Conservation (phyloP, 2,113 vertebrate genomes). For the Stegastes partitus region DNA sequence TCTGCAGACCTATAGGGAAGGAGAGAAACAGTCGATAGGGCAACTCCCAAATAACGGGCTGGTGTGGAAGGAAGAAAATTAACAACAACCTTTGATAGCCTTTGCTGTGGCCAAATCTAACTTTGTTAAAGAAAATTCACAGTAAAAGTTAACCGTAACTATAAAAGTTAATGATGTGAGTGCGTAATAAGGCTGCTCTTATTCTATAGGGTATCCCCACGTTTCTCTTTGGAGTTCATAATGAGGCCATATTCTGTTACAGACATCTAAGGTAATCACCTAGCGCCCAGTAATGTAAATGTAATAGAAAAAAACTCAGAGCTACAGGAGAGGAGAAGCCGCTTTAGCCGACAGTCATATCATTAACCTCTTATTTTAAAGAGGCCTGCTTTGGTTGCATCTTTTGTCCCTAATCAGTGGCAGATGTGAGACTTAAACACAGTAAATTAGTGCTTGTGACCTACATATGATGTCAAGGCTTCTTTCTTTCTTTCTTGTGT, state of each 20-base stretch:
- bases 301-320: slow-evolving; percentile 42
- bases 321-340: slow-evolving; percentile 12
- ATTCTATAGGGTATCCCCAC: slow-evolving; percentile 65
- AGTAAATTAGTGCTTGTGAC: slow-evolving; percentile 70
- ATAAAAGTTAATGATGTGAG: slow-evolving; percentile 77
- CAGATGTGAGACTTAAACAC: slow-evolving; percentile 37
- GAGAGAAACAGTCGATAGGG: slow-evolving; percentile 59
- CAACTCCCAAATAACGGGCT: slow-evolving; percentile 48
- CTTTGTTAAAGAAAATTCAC: slow-evolving; percentile 63
- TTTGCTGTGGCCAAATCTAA: slow-evolving; percentile 57
- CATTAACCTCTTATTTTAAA: slow-evolving; percentile 22
- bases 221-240: slow-evolving; percentile 67
- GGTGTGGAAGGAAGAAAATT: slow-evolving; percentile 63
- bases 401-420: slow-evolving; percentile 39
- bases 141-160: slow-evolving; percentile 62
- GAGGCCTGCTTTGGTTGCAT: slow-evolving; percentile 28
- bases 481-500: slow-evolving; percentile 25
- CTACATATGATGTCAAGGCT: slow-evolving; percentile 73
- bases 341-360: slow-evolving; percentile 22
- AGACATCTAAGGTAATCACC: slow-evolving; percentile 56
- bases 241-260: slow-evolving; percentile 56
- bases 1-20: slow-evolving; percentile 40
- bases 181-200: slow-evolving; percentile 62
- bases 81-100: slow-evolving; percentile 75
- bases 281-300: slow-evolving; percentile 35